Base-by-base conservation (phyloP, 2,113 vertebrate species). In the Notothenia rossii region DNA sequence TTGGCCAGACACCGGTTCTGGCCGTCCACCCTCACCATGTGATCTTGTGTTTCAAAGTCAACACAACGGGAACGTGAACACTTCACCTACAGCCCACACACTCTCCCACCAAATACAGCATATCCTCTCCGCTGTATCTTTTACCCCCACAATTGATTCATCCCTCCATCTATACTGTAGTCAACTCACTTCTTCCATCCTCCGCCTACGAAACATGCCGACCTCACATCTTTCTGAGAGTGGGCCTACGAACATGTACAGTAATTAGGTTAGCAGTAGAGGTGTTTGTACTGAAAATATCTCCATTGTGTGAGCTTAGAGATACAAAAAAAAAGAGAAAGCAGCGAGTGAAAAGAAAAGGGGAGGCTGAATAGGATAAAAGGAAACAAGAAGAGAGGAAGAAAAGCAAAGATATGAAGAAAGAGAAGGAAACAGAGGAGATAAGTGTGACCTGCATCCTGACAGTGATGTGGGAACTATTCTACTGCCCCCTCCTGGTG, bases 401-500 rank as follows among this genome's bases (percentile, higher is more conserved):
- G 50, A 54, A 65, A 75, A 71, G 63, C 62, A 73, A 48, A 72
- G 66, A 63, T 8, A 66, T 0, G 17, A 58, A 61, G 45, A 73
- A 43, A 72, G 69, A 46, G 53, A 64, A 67, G 59, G 86, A 78
- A 79, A 75, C 63, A 40, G 43, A 59, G 68, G 25, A 84, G 67
- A 86, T 75, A 73, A 75, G 75, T 75, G 82, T 81, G 78, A 90
- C 83, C 68, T 82, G 85, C 77, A 91, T 89, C 75, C 67, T 75
- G 48, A 85, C 74, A 66, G 11, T 10, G 17, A 88, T 79, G 36
- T 82, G 87, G 87, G 88, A 93, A 91, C 88, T 85, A 56, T 93
- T 89, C 82, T 88, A 93, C 93, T 94, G 93, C 94, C 94, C 92
- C 93, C 95, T 94, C 84, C 90, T 94, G 95, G 93, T n/a, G 1